phyloP scores from a whole-genome alignment of 2,797 vertebrate genomes.

The Eulemur coronatus region DNA sequence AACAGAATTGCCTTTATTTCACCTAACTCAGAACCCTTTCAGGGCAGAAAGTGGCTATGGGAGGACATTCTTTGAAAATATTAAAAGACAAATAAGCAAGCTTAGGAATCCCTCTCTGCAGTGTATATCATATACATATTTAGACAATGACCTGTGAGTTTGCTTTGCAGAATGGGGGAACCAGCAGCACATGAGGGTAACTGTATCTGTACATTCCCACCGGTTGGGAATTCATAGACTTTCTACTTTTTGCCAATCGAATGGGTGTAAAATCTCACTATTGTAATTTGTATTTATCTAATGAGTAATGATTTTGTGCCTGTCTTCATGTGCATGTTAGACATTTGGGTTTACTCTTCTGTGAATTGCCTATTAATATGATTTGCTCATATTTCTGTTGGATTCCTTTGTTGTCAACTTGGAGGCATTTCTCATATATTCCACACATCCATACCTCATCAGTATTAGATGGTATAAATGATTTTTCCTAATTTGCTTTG shows the following conservation, averaged over 20 bases:
- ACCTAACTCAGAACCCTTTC: background rate
- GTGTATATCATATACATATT: background rate
- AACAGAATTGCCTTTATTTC: background rate
- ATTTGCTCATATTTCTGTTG: background rate
- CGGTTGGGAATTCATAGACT: background rate
- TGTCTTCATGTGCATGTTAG: background rate
- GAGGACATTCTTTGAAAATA: background rate
- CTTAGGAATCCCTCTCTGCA: background rate
- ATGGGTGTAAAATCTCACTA: background rate
- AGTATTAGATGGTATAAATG: background rate
- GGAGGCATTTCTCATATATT: background rate
- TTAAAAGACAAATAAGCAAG: background rate
- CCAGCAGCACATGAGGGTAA: background rate
- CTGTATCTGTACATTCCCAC: background rate
- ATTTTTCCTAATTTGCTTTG: background rate
- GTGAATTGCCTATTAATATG: background rate
- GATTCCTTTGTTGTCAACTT: background rate
- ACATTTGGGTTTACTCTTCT: background rate
- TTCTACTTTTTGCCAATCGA: background rate
- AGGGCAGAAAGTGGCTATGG: background rate
- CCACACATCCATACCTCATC: background rate
- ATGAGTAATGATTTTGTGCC: background rate
- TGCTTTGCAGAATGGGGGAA: background rate
- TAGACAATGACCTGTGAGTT: background rate
- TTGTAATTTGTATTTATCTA: background rate